Evolutionary conservation across 1,140 invertebrate genomes (phyloP), one percentile per base, ranked within the genome.

Genomic region (Colletes gigas): DNA sequence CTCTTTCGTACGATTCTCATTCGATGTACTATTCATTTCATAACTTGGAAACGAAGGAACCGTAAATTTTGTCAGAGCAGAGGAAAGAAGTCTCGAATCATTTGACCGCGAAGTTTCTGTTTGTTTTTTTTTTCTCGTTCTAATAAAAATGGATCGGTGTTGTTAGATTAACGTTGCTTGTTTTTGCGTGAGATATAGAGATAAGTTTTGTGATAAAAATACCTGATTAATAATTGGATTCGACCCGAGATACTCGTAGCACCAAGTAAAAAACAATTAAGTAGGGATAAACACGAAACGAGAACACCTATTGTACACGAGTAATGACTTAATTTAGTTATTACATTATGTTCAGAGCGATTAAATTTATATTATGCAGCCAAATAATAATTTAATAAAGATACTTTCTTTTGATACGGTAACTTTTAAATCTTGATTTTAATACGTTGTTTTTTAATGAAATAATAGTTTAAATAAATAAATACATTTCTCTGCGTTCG

Each of bases 361-460:
- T 80, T 80, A 66, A 75, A 74, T 80, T 74, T 68, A 80, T 75
- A 67, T 80, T 75, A 80, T 60, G 63, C 52, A 74, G 39, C 41
- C 54, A 75, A 60, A 59, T 17, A 63, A 47, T 54, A 50, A 74
- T 68, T 80, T 67, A 80, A 80, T 80, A 80, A 80, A 80, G n/a
- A 30, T 68, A 75, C 63, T 68, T 79, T 79, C 71, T 74, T 80
- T 80, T 80, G 63, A 80, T 80, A 80, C 63, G 59, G 55, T 8
- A 52, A 74, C 12, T 39, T 57, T 74, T 30, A 78, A 62, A 54
- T 52, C n/a, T 78, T 62, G 3, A 78, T 72, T 71, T 44, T 19
- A 30, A 52, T 59, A 14, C 14, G 44, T 74, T 63, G 6, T 1
- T 5, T 50, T 79, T 74, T 41, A 19, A 60, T 59, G 10, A 14